Evolutionary conservation across 2,888 invertebrate genomes (phyloP).

Genomic region (Elegia similella): DNA sequence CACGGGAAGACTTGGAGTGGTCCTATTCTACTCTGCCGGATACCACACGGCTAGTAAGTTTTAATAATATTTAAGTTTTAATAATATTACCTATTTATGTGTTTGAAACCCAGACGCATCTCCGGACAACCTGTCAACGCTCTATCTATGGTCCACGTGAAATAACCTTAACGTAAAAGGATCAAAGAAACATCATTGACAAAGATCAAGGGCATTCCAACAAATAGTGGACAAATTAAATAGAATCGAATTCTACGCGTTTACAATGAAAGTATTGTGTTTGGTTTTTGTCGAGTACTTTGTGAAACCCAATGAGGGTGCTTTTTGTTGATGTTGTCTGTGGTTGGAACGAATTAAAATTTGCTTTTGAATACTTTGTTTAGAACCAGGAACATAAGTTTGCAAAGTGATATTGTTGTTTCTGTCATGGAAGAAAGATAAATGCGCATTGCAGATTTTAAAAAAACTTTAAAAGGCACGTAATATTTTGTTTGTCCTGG

Average conservation of each 20-base stretch:
- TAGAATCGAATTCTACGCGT: constrained; percentile 3
- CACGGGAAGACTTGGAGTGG: too few relatives aligned
- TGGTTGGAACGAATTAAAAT: background rate
- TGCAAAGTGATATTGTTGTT: too few relatives aligned
- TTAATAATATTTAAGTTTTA: too few relatives aligned
- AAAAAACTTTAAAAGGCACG: too few relatives aligned
- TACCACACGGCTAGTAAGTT: too few relatives aligned
- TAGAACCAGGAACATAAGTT: background rate
- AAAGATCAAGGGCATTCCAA: constrained; percentile 6
- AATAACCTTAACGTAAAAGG: background rate
- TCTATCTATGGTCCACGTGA: background rate
- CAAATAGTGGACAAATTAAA: constrained; percentile 5
- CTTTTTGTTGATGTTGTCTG: constrained; percentile 7
- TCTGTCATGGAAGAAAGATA: too few relatives aligned
- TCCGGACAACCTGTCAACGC: background rate
- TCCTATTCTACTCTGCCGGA: too few relatives aligned
- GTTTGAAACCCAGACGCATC: background rate
- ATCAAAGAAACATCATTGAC: constrained; percentile 2
- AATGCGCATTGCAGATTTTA: too few relatives aligned
- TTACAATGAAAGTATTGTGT: constrained; percentile 9
- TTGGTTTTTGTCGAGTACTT: constrained; percentile 5
- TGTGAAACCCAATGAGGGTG: constrained; percentile 8
- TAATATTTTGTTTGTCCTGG: too few relatives aligned
- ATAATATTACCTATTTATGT: too few relatives aligned
- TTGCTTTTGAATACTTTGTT: background rate